Conservation (phyloP, 2,797 vertebrate species). For the Gymnodraco acuticeps region DNA sequence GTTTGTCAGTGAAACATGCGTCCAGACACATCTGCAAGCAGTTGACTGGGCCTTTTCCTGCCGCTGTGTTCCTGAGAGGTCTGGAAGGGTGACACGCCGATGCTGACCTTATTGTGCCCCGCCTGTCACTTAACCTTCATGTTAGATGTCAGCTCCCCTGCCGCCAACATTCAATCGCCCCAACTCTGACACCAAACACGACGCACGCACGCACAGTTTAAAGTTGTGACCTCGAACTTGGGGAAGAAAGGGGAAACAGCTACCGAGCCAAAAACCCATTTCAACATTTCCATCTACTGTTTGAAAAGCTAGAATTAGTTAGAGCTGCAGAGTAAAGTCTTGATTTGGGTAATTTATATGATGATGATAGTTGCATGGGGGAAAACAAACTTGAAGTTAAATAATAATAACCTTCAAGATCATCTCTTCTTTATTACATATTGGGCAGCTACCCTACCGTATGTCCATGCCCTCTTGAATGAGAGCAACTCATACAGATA, state of each 20-base stretch:
- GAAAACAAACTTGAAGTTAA: not conserved
- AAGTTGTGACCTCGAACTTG: slow-evolving; percentile 76
- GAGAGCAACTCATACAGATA: slow-evolving; percentile 36
- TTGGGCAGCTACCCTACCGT: slow-evolving; percentile 1
- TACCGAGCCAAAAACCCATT: slow-evolving; percentile 18
- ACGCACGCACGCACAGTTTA: slow-evolving; percentile 61
- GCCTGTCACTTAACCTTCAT: slow-evolving; percentile 86
- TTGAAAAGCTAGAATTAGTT: not conserved
- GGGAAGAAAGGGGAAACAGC: slow-evolving; percentile 45
- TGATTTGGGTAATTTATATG: too few species aligned
- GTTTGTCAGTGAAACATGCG: slow-evolving; percentile 82
- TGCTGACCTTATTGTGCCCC: slow-evolving; percentile 84
- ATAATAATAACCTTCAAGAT: slow-evolving; percentile 22
- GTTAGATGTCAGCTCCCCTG: slow-evolving; percentile 82
- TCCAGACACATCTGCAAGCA: slow-evolving; percentile 88
- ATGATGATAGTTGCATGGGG: not conserved
- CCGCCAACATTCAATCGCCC: slow-evolving; percentile 67
- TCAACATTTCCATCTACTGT: slow-evolving; percentile 8
- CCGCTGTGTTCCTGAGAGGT: slow-evolving; percentile 80
- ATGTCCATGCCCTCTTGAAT: slow-evolving; percentile 15
- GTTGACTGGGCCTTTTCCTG: slow-evolving; percentile 84
- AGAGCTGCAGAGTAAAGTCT: too few species aligned
- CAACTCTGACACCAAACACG: slow-evolving; percentile 69
- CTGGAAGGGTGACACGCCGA: slow-evolving; percentile 82
- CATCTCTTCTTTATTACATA: slow-evolving; percentile 8